phyloP scores from a whole-genome alignment of 2,113 vertebrate genomes.

The Cyanoliseus patagonus region DNA sequence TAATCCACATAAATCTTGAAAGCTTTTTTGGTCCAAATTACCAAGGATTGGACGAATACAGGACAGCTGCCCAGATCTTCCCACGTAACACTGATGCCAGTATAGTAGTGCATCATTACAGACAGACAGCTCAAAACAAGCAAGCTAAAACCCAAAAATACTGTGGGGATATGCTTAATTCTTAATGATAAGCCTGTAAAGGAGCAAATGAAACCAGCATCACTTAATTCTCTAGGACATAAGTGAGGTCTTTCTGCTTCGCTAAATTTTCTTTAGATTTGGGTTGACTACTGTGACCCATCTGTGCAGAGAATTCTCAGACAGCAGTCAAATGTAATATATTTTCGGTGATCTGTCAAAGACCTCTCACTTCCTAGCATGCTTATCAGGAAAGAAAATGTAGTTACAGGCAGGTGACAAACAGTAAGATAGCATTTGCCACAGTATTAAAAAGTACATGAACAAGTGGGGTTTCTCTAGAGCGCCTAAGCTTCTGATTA shows the following conservation, averaged over 20 bases:
- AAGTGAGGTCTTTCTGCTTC: slow-evolving; percentile 27
- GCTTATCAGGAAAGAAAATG: background rate
- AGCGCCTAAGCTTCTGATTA: background rate
- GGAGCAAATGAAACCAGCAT: background rate
- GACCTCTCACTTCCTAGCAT: background rate
- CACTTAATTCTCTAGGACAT: background rate
- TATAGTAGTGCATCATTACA: background rate
- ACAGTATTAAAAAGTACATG: rapidly evolving
- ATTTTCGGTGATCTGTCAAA: slow-evolving; percentile 19
- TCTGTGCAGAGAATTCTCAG: slow-evolving; percentile 37
- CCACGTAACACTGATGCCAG: background rate
- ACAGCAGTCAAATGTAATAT: slow-evolving; percentile 12
- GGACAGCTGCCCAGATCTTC: background rate
- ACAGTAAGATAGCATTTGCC: background rate
- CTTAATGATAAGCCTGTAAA: background rate
- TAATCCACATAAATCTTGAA: background rate
- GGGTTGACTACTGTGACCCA: slow-evolving; percentile 11
- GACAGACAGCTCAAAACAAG: background rate
- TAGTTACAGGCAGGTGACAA: background rate
- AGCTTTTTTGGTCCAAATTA: background rate
- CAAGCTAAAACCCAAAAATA: background rate
- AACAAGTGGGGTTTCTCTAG: background rate
- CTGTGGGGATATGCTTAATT: background rate
- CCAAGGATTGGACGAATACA: background rate
- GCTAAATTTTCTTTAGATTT: slow-evolving; percentile 34